phyloP scores from a whole-genome alignment of 2,113 vertebrate species.

The Austrofundulus limnaeus region DNA sequence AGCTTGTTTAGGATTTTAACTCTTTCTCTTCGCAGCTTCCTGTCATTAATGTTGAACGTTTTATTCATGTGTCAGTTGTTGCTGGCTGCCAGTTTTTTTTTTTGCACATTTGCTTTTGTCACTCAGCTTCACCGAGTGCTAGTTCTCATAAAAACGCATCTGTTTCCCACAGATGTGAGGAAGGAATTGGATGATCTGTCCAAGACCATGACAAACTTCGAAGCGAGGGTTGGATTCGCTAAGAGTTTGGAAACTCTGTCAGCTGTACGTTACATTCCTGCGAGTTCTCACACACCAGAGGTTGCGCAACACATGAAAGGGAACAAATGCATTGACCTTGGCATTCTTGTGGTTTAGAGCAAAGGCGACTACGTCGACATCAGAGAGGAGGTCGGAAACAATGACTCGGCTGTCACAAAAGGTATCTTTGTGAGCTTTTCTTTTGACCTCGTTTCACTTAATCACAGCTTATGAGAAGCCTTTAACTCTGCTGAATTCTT shows the following conservation, averaged over 20 bases:
- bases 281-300: not conserved
- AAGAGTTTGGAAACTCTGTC: conserved; percentile 86
- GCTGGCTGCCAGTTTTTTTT: conserved; percentile 7
- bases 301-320: not conserved
- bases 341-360: conserved; percentile 69
- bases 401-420: conserved; percentile 76
- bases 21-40: conserved; percentile 34
- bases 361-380: conserved; percentile 89
- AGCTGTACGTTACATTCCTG: conserved; percentile 75
- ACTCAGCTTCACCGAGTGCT: not conserved
- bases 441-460: conserved; percentile 16
- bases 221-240: conserved; percentile 86
- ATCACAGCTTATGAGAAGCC: not conserved
- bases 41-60: conserved; percentile 25
- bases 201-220: conserved; percentile 91
- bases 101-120: conserved; percentile 9
- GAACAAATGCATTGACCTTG: conserved; percentile 7
- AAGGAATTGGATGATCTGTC: conserved; percentile 86
- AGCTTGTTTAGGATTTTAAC: conserved; percentile 62
- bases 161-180: conserved; percentile 85
- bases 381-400: conserved; percentile 84
- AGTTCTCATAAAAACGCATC: conserved; percentile 14
- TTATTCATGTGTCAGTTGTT: conserved; percentile 2
- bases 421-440: conserved; percentile 63
- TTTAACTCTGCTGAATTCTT: conserved; percentile 3